Evolutionary conservation across 2,888 invertebrate genomes (phyloP).

Genomic region (Apeira syringaria): DNA sequence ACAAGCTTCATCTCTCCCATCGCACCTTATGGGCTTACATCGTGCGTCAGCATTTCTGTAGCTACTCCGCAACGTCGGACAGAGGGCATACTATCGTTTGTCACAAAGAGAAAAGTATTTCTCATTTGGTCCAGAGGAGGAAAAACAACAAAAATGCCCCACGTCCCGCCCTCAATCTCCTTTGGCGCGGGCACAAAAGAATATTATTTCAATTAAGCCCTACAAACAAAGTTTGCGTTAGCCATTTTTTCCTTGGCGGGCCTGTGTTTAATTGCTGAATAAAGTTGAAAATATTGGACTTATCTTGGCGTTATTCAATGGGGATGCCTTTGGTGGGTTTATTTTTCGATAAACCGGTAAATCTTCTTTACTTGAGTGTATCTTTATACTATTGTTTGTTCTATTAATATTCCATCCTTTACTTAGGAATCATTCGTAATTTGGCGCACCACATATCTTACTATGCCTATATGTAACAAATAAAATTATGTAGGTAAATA

Average conservation of each 20-base stretch:
- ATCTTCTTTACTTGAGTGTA: no score
- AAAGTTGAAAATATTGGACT: constrained; percentile 36
- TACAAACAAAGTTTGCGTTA: constrained; percentile 46
- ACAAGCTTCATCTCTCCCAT: no score
- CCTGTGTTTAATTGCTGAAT: constrained; percentile 46
- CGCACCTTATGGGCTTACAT: neutral
- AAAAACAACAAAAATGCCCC: constrained; percentile 64
- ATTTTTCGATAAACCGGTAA: constrained; percentile 16
- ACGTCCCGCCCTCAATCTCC: constrained; percentile 66
- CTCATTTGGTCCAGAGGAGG: constrained; percentile 62
- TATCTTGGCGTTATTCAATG: constrained; percentile 32
- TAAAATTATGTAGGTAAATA: no score
- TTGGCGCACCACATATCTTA: no score
- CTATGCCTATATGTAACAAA: no score
- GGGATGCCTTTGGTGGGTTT: constrained; percentile 29
- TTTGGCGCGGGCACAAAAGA: constrained; percentile 65
- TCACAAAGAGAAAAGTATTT: constrained; percentile 75
- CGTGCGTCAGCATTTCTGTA: constrained; percentile 37
- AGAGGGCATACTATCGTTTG: constrained; percentile 61
- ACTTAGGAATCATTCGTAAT: no score
- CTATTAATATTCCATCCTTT: no score
- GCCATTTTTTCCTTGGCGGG: constrained; percentile 42
- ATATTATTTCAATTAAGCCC: constrained; percentile 74
- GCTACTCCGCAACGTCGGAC: constrained; percentile 52
- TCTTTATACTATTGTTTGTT: no score